Evolutionary conservation across 2,888 invertebrate genomes (phyloP).

Genomic region (Rhimphoctona megacephalus): DNA sequence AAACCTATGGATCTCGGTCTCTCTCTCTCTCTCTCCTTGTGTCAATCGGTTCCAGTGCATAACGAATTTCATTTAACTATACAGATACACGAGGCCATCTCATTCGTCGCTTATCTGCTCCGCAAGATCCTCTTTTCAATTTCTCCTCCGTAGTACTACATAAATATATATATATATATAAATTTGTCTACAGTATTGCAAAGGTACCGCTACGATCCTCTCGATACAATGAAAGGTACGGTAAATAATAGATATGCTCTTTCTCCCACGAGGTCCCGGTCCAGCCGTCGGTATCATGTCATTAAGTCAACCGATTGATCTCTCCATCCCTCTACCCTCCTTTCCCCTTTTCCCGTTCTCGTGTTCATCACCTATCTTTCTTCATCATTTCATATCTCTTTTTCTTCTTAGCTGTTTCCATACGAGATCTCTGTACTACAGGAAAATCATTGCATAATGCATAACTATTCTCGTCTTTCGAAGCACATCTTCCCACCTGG

Average conservation of each 20-base stretch:
- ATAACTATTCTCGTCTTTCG: constrained; percentile 55
- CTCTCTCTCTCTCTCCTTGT: constrained; percentile 35
- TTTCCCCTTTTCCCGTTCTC: neutral
- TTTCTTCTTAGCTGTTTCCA: constrained; percentile 27
- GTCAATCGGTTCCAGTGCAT: constrained; percentile 62
- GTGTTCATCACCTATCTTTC: constrained; percentile 12
- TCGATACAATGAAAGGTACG: constrained; percentile 71
- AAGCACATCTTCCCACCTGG: constrained; percentile 48
- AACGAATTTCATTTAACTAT: constrained; percentile 70
- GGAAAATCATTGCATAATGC: constrained; percentile 66
- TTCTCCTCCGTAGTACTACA: constrained; percentile 56
- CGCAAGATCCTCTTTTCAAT: constrained; percentile 68
- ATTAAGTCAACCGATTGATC: constrained; percentile 65
- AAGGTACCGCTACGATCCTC: constrained; percentile 67
- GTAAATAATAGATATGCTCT: constrained; percentile 72
- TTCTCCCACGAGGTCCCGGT: constrained; percentile 68
- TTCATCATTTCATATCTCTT: constrained; percentile 21
- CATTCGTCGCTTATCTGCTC: constrained; percentile 68
- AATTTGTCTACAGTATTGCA: constrained; percentile 6
- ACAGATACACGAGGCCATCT: constrained; percentile 59
- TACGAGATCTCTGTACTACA: constrained; percentile 35
- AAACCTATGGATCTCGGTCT: constrained; percentile 8
- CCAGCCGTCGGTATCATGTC: constrained; percentile 69
- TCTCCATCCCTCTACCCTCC: constrained; percentile 34
- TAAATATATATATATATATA: constrained; percentile 13